Evolutionary conservation across 2,888 invertebrate genomes (phyloP).

Genomic region (Drosophila affinis): DNA sequence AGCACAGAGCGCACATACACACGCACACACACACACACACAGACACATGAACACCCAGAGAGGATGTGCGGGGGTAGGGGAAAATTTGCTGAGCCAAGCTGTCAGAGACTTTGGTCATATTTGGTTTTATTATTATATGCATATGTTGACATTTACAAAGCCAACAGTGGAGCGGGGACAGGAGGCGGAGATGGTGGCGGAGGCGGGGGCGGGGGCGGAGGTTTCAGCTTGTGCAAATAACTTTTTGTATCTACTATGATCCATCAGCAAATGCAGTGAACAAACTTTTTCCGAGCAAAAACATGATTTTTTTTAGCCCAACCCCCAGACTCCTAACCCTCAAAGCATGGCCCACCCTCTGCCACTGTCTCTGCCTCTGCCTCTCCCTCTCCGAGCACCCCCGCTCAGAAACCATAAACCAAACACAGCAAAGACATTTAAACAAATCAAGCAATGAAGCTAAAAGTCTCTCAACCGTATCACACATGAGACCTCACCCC

Average conservation of each 20-base stretch:
- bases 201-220: slow-evolving; percentile 40
- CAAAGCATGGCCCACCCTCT: slow-evolving; percentile 1
- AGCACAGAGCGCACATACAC: slow-evolving; percentile 15
- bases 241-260: slow-evolving; percentile 73
- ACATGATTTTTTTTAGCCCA: slow-evolving; percentile 67
- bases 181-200: slow-evolving; percentile 25
- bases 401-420: slow-evolving; percentile 66
- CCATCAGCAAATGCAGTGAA: slow-evolving; percentile 74
- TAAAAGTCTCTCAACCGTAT: slow-evolving; percentile 74
- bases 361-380: not conserved
- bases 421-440: slow-evolving; percentile 78
- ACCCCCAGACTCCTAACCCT: slow-evolving; percentile 37
- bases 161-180: slow-evolving; percentile 29
- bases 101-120: slow-evolving; percentile 69
- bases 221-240: slow-evolving; percentile 71
- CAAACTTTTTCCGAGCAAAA: slow-evolving; percentile 73
- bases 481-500: slow-evolving; percentile 51
- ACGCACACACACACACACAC: slow-evolving; percentile 18
- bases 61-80: not conserved
- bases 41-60: not conserved
- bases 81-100: slow-evolving; percentile 72
- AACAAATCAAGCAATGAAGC: slow-evolving; percentile 79
- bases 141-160: slow-evolving; percentile 75
- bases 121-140: slow-evolving; percentile 77
- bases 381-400: slow-evolving; percentile 3